These are phyloP conservation scores for Chrysopilus asiliformis DNA, from an alignment of 2,888 invertebrate species.

Conservation along the genomic window DNA sequence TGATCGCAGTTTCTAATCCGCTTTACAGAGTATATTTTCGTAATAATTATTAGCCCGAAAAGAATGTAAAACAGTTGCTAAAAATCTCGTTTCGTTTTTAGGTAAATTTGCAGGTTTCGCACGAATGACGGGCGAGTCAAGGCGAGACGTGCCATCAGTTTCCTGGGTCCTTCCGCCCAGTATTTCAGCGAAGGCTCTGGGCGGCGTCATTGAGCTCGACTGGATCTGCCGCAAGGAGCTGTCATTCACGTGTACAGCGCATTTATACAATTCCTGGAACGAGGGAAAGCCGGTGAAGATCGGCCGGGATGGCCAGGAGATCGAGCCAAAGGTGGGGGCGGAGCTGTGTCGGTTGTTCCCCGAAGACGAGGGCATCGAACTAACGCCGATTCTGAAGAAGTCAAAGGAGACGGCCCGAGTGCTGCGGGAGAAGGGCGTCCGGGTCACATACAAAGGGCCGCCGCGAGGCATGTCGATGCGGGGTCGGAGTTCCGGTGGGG, in stretches of 20 bases:
- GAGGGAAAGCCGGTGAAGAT: conserved; percentile 98
- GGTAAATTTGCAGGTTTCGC: conserved; percentile 90
- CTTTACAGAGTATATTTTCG: too few relatives aligned
- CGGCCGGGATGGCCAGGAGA: conserved; percentile 97
- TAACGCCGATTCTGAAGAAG: conserved; percentile 73
- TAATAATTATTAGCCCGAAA: too few relatives aligned
- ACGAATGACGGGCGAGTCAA: conserved; percentile 73
- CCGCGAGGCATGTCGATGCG: conserved; percentile 36
- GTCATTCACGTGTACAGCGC: conserved; percentile 80
- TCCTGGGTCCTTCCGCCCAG: conserved; percentile 93
- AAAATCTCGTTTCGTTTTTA: too few relatives aligned
- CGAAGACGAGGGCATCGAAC: conserved; percentile 80
- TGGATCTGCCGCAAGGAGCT: conserved; percentile 95
- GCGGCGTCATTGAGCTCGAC: conserved; percentile 92
- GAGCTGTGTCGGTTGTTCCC: conserved; percentile 85
- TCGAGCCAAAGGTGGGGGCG: conserved; percentile 90
- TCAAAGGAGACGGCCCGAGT: conserved; percentile 71
- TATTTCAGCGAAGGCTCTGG: conserved; percentile 79
- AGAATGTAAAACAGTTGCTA: too few relatives aligned
- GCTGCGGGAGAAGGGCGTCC: conserved; percentile 37
- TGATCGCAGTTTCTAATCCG: too few relatives aligned
- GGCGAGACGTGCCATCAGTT: conserved; percentile 78
- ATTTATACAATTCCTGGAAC: conserved; percentile 95
- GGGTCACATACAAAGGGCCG: conserved; percentile 36
- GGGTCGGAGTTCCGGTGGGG: conserved; percentile 38